Percentiles rank a stretch among this genome's conserved stretches.
Conservation (phyloP, 2,888 invertebrate genomes). For the Taenaris catops region DNA sequence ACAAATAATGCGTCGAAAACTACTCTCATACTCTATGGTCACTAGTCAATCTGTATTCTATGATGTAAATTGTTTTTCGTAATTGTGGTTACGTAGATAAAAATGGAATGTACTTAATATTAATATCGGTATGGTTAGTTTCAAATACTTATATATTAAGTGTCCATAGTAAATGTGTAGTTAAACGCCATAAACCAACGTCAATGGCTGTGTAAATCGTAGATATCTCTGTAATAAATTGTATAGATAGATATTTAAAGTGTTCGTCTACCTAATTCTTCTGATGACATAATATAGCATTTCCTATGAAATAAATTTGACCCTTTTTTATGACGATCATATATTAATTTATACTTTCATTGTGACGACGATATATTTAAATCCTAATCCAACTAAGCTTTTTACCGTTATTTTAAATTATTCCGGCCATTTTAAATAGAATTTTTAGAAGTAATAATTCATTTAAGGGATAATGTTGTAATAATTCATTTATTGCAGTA, state of each 20-base stretch:
- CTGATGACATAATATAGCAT: neutral
- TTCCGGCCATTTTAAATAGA: conserved; percentile 75
- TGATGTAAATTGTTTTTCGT: too few relatives aligned
- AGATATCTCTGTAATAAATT: conserved; percentile 22
- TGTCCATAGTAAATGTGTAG: conserved; percentile 19
- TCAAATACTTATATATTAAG: conserved; percentile 5
- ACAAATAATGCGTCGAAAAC: too few relatives aligned
- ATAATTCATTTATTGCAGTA: neutral
- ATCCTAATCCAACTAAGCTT: conserved; percentile 15
- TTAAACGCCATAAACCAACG: conserved; percentile 23
- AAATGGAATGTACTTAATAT: neutral
- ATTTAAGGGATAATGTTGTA: neutral
- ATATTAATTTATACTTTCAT: neutral
- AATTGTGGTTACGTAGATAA: too few relatives aligned
- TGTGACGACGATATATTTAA: conserved; percentile 6
- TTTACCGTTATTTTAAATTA: conserved; percentile 54
- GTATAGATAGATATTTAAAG: conserved; percentile 19
- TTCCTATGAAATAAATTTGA: neutral
- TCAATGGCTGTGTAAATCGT: conserved; percentile 25
- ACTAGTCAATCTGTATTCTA: too few relatives aligned
- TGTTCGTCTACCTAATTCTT: conserved; percentile 9
- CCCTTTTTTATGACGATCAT: conserved; percentile 1
- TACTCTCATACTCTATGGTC: too few relatives aligned
- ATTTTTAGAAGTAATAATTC: conserved; percentile 40
- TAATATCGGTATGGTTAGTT: conserved; percentile 3